Conservation (phyloP, 2,797 vertebrate species). For the Valencia hispanica region DNA sequence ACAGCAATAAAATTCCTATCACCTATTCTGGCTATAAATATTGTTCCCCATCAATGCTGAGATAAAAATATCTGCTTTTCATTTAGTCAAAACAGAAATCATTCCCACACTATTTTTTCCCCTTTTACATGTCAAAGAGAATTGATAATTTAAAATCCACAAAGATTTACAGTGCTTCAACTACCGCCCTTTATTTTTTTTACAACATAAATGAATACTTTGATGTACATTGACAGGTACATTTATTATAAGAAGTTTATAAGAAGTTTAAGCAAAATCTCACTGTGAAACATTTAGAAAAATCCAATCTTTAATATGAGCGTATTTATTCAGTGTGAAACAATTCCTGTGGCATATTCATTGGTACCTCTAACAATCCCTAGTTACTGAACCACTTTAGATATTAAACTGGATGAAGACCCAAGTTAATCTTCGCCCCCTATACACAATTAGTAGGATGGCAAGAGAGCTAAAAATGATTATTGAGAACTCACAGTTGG, state of each 20-base stretch:
- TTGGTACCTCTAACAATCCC: background rate
- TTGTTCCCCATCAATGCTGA: background rate
- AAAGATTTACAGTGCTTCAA: background rate
- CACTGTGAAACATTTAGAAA: background rate
- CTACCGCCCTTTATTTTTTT: background rate
- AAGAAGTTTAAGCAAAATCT: background rate
- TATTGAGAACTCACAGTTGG: background rate
- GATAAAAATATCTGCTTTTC: background rate
- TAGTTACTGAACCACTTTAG: background rate
- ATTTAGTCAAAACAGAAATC: background rate
- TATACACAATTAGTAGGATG: too few relatives aligned
- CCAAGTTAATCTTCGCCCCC: too few relatives aligned
- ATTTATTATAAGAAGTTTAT: background rate
- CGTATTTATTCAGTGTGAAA: background rate
- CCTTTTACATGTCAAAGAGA: background rate
- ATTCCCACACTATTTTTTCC: background rate
- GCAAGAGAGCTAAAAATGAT: too few relatives aligned
- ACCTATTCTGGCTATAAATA: background rate
- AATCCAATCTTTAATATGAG: background rate
- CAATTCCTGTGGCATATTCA: background rate
- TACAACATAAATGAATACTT: background rate
- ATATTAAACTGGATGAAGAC: background rate
- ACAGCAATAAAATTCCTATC: constrained; percentile 2
- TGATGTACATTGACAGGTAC: background rate
- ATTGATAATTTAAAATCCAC: background rate